Evolutionary conservation across 1,140 invertebrate genomes (phyloP).

Genomic region (Notospermus geniculatus): DNA sequence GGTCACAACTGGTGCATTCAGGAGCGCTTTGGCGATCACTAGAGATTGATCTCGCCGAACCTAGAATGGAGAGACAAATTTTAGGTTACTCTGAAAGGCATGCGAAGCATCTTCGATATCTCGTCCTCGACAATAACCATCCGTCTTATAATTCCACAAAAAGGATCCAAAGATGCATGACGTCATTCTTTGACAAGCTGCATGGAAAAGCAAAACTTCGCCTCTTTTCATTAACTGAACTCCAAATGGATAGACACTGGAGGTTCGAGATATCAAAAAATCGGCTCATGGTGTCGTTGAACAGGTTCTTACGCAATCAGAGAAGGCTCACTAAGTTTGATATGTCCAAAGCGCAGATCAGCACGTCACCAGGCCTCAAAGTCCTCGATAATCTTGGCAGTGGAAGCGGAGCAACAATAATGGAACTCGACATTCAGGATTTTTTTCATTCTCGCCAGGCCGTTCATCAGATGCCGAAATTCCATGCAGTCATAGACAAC

Average conservation of each 20-base stretch:
- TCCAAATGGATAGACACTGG: conserved; percentile 7
- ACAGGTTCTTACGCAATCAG: neutral
- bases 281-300: neutral
- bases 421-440: neutral
- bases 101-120: conserved; percentile 1
- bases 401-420: neutral
- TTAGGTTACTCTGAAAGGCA: neutral
- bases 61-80: neutral
- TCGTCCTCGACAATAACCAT: neutral
- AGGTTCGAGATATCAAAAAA: neutral
- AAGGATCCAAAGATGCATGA: neutral
- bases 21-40: neutral
- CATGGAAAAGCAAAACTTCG: neutral
- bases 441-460: conserved; percentile 3
- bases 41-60: neutral
- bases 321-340: neutral
- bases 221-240: neutral
- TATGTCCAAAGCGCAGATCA: conserved; percentile 3
- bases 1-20: neutral
- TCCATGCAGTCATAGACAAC: neutral
- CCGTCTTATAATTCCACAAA: neutral
- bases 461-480: neutral
- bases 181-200: neutral
- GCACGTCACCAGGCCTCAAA: neutral
- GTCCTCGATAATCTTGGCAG: too few relatives aligned